Evolutionary conservation across 2,113 vertebrate species (phyloP), one percentile per base, ranked within the genome.

Genomic region (Nipponia nippon): DNA sequence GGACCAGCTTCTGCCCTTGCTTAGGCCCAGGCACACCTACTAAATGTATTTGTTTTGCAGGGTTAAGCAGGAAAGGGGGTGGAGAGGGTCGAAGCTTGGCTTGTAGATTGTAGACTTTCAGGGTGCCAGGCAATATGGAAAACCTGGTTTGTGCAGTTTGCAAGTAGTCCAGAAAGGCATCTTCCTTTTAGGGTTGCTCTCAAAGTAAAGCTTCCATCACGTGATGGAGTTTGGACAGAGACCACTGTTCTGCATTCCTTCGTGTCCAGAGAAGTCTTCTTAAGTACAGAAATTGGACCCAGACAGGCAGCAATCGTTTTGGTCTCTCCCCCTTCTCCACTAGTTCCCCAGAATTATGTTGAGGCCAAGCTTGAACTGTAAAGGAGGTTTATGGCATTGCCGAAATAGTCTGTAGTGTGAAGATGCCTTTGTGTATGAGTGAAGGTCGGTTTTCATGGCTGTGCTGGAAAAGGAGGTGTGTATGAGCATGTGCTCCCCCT

Each of bases 311-410:
- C 6, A 65, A 0, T 40, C 42, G 13, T 83, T 67, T 67, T 67
- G 34, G 7, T 63, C 55, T 82, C 6, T 38, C 2, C 6, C 6
- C 3, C 22, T 3, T 4, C 4, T 20, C 3, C 3, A 17, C 7
- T 44, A 61, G 26, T 55, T 86, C 5, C 16, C 38, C 15, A 19
- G 23, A 26, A 47, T 8, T n/a, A n/a, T 63, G 34, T 16, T 70
- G 71, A 52, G 26, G 21, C 36, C 34, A n/a, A 10, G 29, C 46
- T 49, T 72, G 16, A 65, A 15, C 18, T 69, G 13, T 36, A 3
- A 81, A 81, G 23, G 47, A 62, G 58, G 16, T 10, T 63, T 59
- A 36, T 22, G 19, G 18, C 34, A 50, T 18, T 66, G 70, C 32
- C 83, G 38, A 47, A 89, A 13, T 18, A 26, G 46, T 65, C 58